Evolutionary conservation across 2,797 vertebrate genomes (phyloP).

Genomic region (Triplophysa bombifrons): DNA sequence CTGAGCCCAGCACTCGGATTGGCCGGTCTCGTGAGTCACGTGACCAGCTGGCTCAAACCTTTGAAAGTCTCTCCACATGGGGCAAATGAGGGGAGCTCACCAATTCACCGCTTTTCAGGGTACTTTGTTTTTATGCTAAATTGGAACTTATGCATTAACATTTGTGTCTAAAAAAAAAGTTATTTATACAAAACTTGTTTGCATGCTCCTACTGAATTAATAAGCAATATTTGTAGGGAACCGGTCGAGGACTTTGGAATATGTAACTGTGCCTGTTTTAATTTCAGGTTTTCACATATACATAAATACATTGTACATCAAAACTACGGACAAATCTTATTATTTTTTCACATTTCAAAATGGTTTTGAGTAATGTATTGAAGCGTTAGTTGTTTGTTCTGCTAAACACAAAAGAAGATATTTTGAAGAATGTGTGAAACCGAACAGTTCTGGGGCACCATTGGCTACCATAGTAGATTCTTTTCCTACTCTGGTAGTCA

Average conservation of each 20-base stretch:
- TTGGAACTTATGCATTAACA: not conserved
- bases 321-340: not conserved
- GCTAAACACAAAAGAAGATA: no score
- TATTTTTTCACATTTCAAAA: not conserved
- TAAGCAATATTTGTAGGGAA: not conserved
- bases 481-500: no score
- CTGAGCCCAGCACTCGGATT: constrained; percentile 74
- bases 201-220: not conserved
- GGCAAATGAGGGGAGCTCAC: constrained; percentile 29
- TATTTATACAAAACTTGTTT: no score
- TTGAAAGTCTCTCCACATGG: constrained; percentile 57
- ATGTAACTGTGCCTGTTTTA: not conserved
- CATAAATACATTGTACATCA: not conserved
- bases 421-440: no score
- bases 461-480: no score
- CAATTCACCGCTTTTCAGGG: not conserved
- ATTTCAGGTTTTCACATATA: not conserved
- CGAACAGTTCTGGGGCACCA: no score
- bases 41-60: constrained; percentile 72
- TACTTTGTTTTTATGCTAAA: not conserved
- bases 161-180: not conserved
- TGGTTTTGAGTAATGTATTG: not conserved
- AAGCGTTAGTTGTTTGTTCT: no score
- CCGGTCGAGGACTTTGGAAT: not conserved
- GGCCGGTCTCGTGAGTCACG: constrained; percentile 70